A percentile compares a stretch with the other conserved stretches of the same genome.
Conservation (phyloP, 2,888 invertebrate genomes). For the Scaptomyza tumidula region DNA sequence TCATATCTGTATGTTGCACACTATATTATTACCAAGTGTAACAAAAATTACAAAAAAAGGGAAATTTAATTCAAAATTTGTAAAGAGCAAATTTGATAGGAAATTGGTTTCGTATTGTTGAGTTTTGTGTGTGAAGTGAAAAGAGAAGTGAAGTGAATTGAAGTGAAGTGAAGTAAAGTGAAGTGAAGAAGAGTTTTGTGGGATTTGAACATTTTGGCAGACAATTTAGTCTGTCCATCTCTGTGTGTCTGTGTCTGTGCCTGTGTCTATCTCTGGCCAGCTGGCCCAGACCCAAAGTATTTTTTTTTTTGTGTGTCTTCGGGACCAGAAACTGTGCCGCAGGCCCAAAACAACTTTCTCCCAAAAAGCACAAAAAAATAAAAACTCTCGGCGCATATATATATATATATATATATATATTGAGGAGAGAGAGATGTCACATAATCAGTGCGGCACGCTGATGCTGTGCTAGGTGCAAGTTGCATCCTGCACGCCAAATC, state of each 20-base stretch:
- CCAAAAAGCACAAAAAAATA: background rate
- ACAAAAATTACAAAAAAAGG: no score
- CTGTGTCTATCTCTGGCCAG: slow-evolving; percentile 39
- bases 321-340: slow-evolving; percentile 58
- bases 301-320: slow-evolving; percentile 29
- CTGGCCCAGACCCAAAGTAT: slow-evolving; percentile 55
- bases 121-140: background rate
- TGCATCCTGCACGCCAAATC: slow-evolving; percentile 72
- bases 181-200: slow-evolving; percentile 4
- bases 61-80: background rate
- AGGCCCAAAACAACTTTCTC: slow-evolving; percentile 72
- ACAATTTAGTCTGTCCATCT: slow-evolving; percentile 18
- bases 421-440: slow-evolving; percentile 51
- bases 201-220: slow-evolving; percentile 25
- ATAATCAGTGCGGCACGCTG: slow-evolving; percentile 55
- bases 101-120: slow-evolving; percentile 1
- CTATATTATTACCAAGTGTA: background rate
- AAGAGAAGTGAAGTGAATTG: background rate
- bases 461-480: slow-evolving; percentile 5
- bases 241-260: no score
- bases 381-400: slow-evolving; percentile 1
- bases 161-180: background rate
- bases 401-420: background rate
- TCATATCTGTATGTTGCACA: background rate
- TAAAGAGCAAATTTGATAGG: background rate